Evolutionary conservation across 2,797 vertebrate species (phyloP), one percentile per base, ranked within the genome.

Genomic region (Xyrichtys novacula): DNA sequence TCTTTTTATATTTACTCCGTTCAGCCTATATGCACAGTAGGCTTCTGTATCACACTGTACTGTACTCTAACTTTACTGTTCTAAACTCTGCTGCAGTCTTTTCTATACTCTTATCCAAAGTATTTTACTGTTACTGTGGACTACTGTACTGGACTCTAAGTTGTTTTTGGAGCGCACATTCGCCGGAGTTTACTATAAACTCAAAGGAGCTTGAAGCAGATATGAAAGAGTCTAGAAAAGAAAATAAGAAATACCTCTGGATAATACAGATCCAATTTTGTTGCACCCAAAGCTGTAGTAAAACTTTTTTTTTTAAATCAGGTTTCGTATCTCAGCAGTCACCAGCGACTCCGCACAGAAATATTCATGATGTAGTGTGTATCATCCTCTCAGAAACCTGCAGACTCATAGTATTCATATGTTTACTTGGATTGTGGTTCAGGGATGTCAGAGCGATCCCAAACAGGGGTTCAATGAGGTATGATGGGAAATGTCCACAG

Each of bases 401-500:
- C 16, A 26, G 54, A 31, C 55, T 34, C 28, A 12, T 26, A 17
- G 40, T 19, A 2, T 9, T 26, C 55, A 22, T 49, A 47, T 26
- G 42, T 8, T n/a, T 4, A 12, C 25, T 15, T 39, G 20, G 20
- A 32, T 15, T 43, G 61, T 25, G 48, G 28, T 23, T 32, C 20
- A 25, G n/a, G 19, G n/a, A 12, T 15, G 29, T 52, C 29, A 52
- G 29, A 52, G 11, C 2, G n/a, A 50, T 50, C n/a, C 28, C 19
- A 38, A 14, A 7, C 15, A 5, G 53, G 1, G 3, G 14, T 40
- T 31, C 36, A 28, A 23, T 60, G 48, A 53, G 9, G 66, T 49
- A 16, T 44, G 39, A 53, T n/a, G 65, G 55, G 46, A 26, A 50
- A 49, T 32, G 39, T 64, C 62, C 22, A 6, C 50, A 0, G 49